Base-by-base conservation (phyloP, 2,113 vertebrate genomes). In the Hassar affinis region DNA sequence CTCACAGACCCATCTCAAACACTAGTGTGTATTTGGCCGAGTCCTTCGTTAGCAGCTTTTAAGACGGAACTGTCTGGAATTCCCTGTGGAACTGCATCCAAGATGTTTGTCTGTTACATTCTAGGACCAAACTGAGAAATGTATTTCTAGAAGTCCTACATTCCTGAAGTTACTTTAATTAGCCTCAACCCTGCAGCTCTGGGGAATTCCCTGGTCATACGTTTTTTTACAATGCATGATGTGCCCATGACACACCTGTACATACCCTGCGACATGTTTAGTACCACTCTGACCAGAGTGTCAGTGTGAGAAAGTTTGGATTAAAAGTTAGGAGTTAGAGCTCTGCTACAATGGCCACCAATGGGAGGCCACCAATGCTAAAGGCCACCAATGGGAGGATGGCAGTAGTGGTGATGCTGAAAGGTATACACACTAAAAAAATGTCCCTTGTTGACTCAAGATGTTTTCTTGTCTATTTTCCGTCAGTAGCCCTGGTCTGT, bases 71-170 rank as follows among this genome's bases (percentile, higher is more conserved):
- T 51, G n/a, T 30, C 3, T 52, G 27, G 72, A 52, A 30, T 33
- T n/a, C 72, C 38, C 6, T 42, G 6, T 51, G 27, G 72, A 75
- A 51, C 6, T 30, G 7, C n/a, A 4, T 52, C 72, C 15, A 12
- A 69, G 66, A 20, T 75, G 72, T 75, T 52, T 75, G 72, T 75
- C 9, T 33, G 5, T 30, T 52, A 33, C 47, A 75, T 52, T 52
- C 72, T 54, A 33, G 17, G 72, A 75, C 49, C 72, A 75, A 52
- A 75, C 72, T 75, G 72, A 20, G 49, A 52, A 10, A 49, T 54
- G 10, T 52, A 11, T 33, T 33, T 74, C 45, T 30, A 51, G 45
- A 74, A 15, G 15, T 33, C 27, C 72, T 8, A 52, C n/a, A 75
- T 75, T 75, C 72, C 72, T 75, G 15, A 52, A 20, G 10, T 75